Evolutionary conservation across 2,888 invertebrate genomes (phyloP).

Genomic region (Ephialtes manifestator): DNA sequence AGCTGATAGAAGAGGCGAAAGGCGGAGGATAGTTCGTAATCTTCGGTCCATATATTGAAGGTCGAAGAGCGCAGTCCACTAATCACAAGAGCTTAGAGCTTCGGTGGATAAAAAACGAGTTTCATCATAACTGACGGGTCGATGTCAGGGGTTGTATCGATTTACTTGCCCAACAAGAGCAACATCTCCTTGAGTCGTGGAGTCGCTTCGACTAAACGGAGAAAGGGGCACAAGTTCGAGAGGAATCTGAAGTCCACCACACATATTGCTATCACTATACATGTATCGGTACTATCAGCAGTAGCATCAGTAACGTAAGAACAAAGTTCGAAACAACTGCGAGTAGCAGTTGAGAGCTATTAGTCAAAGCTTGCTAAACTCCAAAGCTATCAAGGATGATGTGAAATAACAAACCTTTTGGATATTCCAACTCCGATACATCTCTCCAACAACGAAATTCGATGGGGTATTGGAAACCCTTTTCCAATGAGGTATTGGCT

Average conservation of each 20-base stretch:
- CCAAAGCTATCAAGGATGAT: background rate
- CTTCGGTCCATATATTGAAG: constrained; percentile 1
- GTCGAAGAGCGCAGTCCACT: constrained; percentile 66
- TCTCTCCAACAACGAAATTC: background rate
- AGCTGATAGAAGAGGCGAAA: background rate
- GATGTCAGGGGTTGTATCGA: constrained; percentile 72
- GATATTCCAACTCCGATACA: background rate
- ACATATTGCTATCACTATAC: constrained; percentile 8
- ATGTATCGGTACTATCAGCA: background rate
- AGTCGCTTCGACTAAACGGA: constrained; percentile 40
- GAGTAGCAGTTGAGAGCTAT: constrained; percentile 25
- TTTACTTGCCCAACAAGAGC: constrained; percentile 73
- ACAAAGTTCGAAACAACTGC: constrained; percentile 39
- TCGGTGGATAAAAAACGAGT: constrained; percentile 76
- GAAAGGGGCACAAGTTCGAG: constrained; percentile 28
- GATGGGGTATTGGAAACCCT: background rate
- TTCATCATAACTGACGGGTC: background rate
- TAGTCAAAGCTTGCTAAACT: background rate
- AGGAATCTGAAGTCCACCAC: constrained; percentile 1
- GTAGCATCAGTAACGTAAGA: constrained; percentile 9
- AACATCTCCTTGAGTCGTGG: constrained; percentile 44
- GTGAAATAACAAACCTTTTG: background rate
- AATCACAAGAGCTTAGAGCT: constrained; percentile 77
- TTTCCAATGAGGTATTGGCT: background rate
- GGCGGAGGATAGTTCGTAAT: background rate